These are phyloP conservation scores for Platysteira castanea DNA, from an alignment of 2,113 vertebrate species.

Conservation along the genomic window DNA sequence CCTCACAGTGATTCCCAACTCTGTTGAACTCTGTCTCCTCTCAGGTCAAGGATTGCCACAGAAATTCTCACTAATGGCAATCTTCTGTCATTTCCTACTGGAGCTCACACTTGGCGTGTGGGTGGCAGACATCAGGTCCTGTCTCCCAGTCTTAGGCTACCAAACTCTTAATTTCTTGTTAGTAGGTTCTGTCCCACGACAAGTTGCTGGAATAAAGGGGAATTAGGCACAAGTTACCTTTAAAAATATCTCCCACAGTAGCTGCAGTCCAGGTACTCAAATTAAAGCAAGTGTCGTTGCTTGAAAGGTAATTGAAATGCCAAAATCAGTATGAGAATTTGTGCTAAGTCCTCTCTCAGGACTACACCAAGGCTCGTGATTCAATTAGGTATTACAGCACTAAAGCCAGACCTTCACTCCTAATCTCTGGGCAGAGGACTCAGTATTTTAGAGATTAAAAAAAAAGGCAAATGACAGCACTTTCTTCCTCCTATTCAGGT, in stretches of 20 bases:
- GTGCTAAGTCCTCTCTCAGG: neutral
- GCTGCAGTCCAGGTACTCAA: neutral
- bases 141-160: neutral
- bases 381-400: conserved; percentile 11
- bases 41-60: neutral
- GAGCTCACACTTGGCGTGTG: neutral
- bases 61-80: neutral
- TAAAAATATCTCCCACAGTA: neutral
- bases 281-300: neutral
- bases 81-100: neutral
- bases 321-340: conserved; percentile 30
- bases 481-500: neutral
- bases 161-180: neutral
- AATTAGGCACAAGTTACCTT: neutral
- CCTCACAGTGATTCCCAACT: neutral
- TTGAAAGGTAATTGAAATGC: conserved; percentile 21
- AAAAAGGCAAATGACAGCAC: neutral
- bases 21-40: neutral
- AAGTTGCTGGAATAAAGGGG: neutral
- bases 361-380: neutral
- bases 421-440: neutral
- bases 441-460: neutral
- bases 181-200: neutral
- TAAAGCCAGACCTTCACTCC: neutral
- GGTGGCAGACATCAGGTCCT: neutral